These are phyloP conservation scores for Vombatus ursinus DNA, from an alignment of 2,113 vertebrate genomes.

Conservation along the genomic window DNA sequence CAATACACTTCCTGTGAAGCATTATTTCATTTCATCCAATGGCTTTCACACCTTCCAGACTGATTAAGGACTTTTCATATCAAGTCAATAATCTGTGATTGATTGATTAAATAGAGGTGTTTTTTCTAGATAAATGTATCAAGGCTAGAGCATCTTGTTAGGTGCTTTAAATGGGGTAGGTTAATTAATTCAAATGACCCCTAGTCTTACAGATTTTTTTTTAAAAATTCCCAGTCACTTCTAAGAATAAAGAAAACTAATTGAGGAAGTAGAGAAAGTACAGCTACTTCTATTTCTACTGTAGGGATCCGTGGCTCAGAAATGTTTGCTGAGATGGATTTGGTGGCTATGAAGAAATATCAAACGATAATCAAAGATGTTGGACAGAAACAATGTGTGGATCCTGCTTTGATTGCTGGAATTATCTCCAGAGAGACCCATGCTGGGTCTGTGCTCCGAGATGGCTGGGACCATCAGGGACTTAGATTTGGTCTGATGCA, in stretches of 20 bases:
- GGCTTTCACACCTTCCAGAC: too few relatives aligned
- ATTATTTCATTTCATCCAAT: too few relatives aligned
- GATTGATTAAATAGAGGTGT: too few relatives aligned
- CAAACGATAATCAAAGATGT: constrained; percentile 75
- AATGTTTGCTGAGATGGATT: constrained; percentile 81
- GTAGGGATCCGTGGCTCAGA: constrained; percentile 82
- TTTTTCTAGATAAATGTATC: not conserved
- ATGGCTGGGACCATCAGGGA: constrained; percentile 76
- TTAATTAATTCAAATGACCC: not conserved
- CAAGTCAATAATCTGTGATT: too few relatives aligned
- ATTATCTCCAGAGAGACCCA: constrained; percentile 85
- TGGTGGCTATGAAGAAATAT: constrained; percentile 77
- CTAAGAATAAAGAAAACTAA: not conserved
- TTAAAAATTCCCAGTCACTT: not conserved
- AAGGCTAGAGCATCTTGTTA: not conserved
- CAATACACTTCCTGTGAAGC: too few relatives aligned
- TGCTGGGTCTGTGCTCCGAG: constrained; percentile 69
- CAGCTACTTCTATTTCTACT: constrained; percentile 12
- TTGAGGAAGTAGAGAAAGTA: not conserved
- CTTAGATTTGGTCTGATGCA: constrained; percentile 86
- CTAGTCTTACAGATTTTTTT: not conserved
- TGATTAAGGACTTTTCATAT: too few relatives aligned
- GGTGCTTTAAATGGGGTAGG: not conserved
- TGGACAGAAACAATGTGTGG: constrained; percentile 73
- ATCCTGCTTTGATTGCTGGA: constrained; percentile 80